Conservation (phyloP, 1,140 invertebrate species). For the Patella vulgata region DNA sequence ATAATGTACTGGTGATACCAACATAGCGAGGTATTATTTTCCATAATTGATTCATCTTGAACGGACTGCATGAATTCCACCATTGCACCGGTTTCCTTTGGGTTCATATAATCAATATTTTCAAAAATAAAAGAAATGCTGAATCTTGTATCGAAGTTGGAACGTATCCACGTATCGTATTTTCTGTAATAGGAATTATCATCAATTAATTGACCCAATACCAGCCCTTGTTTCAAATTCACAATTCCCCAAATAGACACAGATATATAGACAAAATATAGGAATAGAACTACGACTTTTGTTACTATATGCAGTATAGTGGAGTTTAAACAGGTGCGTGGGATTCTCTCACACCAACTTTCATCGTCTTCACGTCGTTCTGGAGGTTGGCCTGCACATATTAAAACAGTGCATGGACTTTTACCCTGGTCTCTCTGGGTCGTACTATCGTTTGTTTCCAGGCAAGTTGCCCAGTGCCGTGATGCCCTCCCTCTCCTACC, state of each 20-base stretch:
- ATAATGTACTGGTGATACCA: constrained; percentile 25
- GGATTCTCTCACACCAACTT: constrained; percentile 21
- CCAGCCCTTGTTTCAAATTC: constrained; percentile 85
- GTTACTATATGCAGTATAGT: constrained; percentile 68
- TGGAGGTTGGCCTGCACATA: constrained; percentile 18
- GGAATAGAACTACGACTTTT: constrained; percentile 75
- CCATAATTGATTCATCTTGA: constrained; percentile 12
- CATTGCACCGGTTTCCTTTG: too few species aligned
- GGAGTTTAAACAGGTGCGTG: constrained; percentile 17
- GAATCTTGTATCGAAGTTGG: constrained; percentile 18
- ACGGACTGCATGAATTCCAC: constrained; percentile 1
- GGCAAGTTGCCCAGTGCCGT: constrained; percentile 18
- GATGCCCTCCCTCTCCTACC: constrained; percentile 81
- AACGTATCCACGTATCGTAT: constrained; percentile 14
- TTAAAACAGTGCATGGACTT: not conserved
- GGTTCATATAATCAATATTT: constrained; percentile 15
- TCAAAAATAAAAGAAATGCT: constrained; percentile 23
- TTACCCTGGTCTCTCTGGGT: constrained; percentile 15
- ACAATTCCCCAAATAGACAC: constrained; percentile 89
- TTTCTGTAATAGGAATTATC: constrained; percentile 54
- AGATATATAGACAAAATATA: constrained; percentile 84
- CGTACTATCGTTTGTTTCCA: constrained; percentile 2
- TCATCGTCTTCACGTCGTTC: constrained; percentile 2
- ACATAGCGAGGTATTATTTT: constrained; percentile 15
- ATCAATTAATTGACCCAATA: constrained; percentile 69